These are phyloP conservation scores for Hemiprocne comata DNA, from an alignment of 2,113 vertebrate genomes.

Conservation along the genomic window DNA sequence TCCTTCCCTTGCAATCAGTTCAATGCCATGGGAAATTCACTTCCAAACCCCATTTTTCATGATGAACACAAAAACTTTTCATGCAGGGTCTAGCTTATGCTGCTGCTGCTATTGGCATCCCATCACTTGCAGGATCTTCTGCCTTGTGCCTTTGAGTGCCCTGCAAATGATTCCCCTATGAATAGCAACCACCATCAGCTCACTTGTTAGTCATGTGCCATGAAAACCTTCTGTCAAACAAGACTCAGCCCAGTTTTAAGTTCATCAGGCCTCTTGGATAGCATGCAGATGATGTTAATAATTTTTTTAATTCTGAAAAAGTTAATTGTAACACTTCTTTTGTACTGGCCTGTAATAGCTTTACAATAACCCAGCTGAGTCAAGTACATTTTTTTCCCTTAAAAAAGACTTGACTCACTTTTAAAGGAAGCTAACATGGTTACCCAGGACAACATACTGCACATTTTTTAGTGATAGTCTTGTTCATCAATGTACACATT, in stretches of 20 bases:
- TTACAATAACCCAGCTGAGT: not conserved
- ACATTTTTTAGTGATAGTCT: not conserved
- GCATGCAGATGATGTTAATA: rapidly evolving
- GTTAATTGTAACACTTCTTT: not conserved
- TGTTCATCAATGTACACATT: not conserved
- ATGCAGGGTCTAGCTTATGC: not conserved
- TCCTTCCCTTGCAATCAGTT: not conserved
- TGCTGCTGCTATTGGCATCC: not conserved
- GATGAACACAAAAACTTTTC: not conserved
- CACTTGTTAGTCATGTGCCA: not conserved
- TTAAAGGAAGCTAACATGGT: not conserved
- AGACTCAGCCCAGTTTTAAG: not conserved
- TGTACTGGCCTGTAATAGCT: not conserved
- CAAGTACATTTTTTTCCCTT: not conserved
- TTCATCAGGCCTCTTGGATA: not conserved
- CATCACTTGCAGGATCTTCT: not conserved
- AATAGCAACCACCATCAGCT: not conserved
- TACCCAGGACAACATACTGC: not conserved
- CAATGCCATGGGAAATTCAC: not conserved
- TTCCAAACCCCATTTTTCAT: not conserved
- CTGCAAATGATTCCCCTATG: not conserved
- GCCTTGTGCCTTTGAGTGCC: rapidly evolving
- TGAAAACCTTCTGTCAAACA: not conserved
- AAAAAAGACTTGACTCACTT: not conserved
- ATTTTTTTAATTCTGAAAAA: not conserved